Conservation (phyloP, 1,140 invertebrate species). For the Homalodisca vitripennis region DNA sequence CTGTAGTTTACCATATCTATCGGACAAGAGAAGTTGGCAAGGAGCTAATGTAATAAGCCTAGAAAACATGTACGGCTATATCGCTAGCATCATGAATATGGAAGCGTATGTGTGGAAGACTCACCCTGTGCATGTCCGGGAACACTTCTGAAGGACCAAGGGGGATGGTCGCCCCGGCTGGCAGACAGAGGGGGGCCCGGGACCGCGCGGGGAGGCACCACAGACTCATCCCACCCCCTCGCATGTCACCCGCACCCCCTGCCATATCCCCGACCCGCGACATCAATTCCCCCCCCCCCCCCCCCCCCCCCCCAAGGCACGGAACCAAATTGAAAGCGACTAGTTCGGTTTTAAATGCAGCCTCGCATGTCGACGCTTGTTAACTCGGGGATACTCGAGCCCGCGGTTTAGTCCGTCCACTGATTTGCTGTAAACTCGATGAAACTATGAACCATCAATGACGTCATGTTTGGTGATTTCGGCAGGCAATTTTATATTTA, state of each 20-base stretch:
- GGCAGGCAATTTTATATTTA: too few relatives aligned
- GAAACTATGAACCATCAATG: too few relatives aligned
- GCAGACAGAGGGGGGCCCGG: conserved; percentile 43
- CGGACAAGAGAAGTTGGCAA: too few relatives aligned
- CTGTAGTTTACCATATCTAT: too few relatives aligned
- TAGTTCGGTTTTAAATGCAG: conserved; percentile 18
- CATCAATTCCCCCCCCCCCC: conserved; percentile 29
- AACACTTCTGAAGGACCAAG: not conserved
- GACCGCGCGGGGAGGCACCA: conserved; percentile 43
- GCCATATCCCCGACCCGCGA: conserved; percentile 27
- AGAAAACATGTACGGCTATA: too few relatives aligned
- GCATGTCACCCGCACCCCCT: conserved; percentile 7
- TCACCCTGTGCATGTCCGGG: conserved; percentile 21
- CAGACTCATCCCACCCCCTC: conserved; percentile 34
- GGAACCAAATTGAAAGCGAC: conserved; percentile 32
- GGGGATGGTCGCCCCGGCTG: conserved; percentile 33
- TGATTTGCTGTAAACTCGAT: too few relatives aligned
- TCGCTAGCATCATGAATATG: too few relatives aligned
- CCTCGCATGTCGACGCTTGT: conserved; percentile 4
- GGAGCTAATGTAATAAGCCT: too few relatives aligned
- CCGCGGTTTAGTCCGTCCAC: too few relatives aligned
- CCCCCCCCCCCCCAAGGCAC: conserved; percentile 29
- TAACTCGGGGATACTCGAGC: not conserved
- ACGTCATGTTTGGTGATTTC: too few relatives aligned
- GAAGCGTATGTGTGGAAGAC: too few relatives aligned